phyloP scores from a whole-genome alignment of 2,113 vertebrate species.

The Vidua macroura region DNA sequence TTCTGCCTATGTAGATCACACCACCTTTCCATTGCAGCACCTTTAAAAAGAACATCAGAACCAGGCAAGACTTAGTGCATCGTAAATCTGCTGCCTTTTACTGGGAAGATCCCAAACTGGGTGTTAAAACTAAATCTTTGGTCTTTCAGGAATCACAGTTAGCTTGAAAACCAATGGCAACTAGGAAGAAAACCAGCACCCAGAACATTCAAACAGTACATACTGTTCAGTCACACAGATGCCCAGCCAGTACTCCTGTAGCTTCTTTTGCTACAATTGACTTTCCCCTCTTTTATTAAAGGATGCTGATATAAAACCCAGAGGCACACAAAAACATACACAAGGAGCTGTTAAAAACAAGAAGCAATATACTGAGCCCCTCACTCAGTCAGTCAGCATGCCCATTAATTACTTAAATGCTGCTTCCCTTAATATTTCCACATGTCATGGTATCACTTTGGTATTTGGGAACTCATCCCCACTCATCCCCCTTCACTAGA shows the following conservation, averaged over 20 bases:
- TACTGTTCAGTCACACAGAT: neutral
- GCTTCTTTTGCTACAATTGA: neutral
- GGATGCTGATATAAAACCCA: neutral
- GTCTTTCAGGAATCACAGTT: neutral
- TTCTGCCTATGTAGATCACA: neutral
- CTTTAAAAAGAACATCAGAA: neutral
- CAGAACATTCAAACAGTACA: neutral
- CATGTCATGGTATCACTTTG: neutral
- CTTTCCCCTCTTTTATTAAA: neutral
- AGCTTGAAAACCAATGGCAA: neutral
- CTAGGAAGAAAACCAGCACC: neutral
- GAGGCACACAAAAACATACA: neutral
- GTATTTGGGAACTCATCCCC: neutral
- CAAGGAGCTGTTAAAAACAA: neutral
- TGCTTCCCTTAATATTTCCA: neutral
- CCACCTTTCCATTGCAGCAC: neutral
- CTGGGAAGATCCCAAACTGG: neutral
- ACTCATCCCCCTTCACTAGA: neutral
- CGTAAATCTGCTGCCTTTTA: neutral
- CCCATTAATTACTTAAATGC: neutral
- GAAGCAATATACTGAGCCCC: neutral
- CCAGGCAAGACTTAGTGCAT: neutral
- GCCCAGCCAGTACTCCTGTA: neutral
- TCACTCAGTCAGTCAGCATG: neutral
- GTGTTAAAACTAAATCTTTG: neutral